Percentiles rank a stretch among this genome's conserved stretches.
Conservation (phyloP, 2,113 vertebrate genomes). For the Esox niger region DNA sequence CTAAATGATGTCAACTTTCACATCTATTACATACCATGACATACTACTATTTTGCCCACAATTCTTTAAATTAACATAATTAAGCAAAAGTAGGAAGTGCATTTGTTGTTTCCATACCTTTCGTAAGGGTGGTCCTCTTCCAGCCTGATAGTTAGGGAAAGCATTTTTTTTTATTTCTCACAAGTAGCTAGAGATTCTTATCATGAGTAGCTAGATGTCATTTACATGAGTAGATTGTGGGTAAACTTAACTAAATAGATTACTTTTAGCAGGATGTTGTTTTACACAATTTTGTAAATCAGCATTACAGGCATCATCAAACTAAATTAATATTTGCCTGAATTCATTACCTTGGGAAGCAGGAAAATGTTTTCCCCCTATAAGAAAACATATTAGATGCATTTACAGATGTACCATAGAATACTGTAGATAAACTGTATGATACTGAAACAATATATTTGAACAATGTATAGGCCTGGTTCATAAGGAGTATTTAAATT, state of each 20-base stretch:
- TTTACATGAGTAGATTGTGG: too few species aligned
- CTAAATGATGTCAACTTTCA: too few species aligned
- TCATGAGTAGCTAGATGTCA: too few species aligned
- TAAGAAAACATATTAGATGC: background rate
- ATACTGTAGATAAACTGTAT: background rate
- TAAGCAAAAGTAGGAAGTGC: background rate
- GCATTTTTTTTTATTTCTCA: too few species aligned
- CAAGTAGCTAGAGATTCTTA: background rate
- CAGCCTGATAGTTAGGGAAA: background rate
- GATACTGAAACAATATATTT: background rate
- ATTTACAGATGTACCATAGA: background rate
- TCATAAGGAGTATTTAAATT: background rate
- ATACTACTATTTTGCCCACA: background rate
- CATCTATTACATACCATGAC: background rate
- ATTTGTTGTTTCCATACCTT: background rate
- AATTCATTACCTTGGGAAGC: constrained; percentile 37
- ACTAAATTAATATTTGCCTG: background rate
- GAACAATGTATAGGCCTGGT: background rate
- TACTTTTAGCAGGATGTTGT: too few species aligned
- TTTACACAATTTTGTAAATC: too few species aligned
- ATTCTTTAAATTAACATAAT: background rate
- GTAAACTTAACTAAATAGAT: too few species aligned
- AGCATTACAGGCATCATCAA: background rate
- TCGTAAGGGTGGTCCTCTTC: constrained; percentile 2
- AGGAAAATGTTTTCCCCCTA: constrained; percentile 59